Evolutionary conservation across 2,888 invertebrate species (phyloP).

Genomic region (Blastobasis lacticolella): DNA sequence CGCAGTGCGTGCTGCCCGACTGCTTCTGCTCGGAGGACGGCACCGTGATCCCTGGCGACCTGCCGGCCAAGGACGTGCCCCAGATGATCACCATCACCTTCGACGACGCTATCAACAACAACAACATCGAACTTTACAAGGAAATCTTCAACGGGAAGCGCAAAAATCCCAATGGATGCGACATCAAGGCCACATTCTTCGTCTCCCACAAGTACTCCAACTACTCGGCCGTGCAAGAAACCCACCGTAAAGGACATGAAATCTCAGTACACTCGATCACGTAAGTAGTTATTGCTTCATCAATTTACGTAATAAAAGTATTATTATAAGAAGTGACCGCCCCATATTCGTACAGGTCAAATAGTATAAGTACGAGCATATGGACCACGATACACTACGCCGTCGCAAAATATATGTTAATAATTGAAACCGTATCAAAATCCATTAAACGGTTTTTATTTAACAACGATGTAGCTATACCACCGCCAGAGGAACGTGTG

Average conservation of each 20-base stretch:
- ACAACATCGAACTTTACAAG: constrained; percentile 94
- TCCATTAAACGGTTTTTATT: too few species aligned
- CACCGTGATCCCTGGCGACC: constrained; percentile 88
- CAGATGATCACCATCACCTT: constrained; percentile 97
- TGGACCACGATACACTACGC: too few species aligned
- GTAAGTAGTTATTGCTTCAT: constrained; percentile 70
- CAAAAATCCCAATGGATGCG: constrained; percentile 94
- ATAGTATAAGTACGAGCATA: too few species aligned
- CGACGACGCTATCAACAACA: constrained; percentile 95
- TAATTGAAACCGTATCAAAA: too few species aligned
- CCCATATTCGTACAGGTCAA: too few species aligned
- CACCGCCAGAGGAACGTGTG: too few species aligned
- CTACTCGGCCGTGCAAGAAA: constrained; percentile 94
- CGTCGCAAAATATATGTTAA: too few species aligned
- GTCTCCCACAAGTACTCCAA: constrained; percentile 95
- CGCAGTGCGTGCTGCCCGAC: constrained; percentile 90
- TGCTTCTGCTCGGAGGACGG: constrained; percentile 97
- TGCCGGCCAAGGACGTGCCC: constrained; percentile 88
- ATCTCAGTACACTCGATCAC: constrained; percentile 95
- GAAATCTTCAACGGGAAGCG: constrained; percentile 92
- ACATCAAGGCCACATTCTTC: constrained; percentile 94
- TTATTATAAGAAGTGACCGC: too few species aligned
- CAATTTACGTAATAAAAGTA: neutral
- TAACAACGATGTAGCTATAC: too few species aligned
- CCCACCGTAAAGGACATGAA: constrained; percentile 93